Base-by-base conservation (phyloP, 1,140 invertebrate species). In the Platyscapa corneri region DNA sequence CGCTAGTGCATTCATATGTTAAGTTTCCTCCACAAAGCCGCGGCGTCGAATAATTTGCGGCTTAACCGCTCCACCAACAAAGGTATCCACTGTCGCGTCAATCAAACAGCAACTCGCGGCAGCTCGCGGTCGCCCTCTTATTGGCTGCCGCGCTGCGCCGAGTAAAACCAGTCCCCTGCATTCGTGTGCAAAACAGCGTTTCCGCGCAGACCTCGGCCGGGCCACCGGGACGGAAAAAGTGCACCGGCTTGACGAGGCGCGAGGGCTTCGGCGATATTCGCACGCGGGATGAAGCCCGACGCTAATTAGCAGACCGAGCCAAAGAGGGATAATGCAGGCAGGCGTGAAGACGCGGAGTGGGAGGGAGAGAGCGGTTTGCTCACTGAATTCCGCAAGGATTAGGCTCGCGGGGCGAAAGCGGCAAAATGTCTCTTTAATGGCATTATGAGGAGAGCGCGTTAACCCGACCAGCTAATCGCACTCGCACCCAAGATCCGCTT, bases 391-490 rank as follows among this genome's bases (percentile, higher is more conserved):
- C 90, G 88, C 89, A 88, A 90, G 92, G 92, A 93, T 93, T 92
- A 93, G 32, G 27, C 49, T 65, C 34, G 67, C 74, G 53, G 91
- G 91, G 91, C 90, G 92, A 93, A 93, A 93, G 92, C 91, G 92
- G 92, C 92, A 93, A 93, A 93, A 93, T 92, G 92, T 93, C 92
- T 88, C 91, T 93, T 92, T 93, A 92, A 93, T 93, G 91, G 91
- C 90, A 91, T 90, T 90, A 90, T 82, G 86, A 88, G 75, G n/a
- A 20, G 30, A 34, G 46, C 87, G 91, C 90, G 91, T 91, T 91
- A 92, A 91, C 90, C 79, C 87, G 84, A 80, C 79, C 87, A 80
- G 80, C 79, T 88, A 89, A 88, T 87, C 87, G 88, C 34, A n/a
- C 86, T 77, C 46, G 32, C 72, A 72, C 60, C 49, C 83, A 39